These are phyloP conservation scores for Drosophila limbata DNA, from an alignment of 2,888 invertebrate species.

Conservation along the genomic window DNA sequence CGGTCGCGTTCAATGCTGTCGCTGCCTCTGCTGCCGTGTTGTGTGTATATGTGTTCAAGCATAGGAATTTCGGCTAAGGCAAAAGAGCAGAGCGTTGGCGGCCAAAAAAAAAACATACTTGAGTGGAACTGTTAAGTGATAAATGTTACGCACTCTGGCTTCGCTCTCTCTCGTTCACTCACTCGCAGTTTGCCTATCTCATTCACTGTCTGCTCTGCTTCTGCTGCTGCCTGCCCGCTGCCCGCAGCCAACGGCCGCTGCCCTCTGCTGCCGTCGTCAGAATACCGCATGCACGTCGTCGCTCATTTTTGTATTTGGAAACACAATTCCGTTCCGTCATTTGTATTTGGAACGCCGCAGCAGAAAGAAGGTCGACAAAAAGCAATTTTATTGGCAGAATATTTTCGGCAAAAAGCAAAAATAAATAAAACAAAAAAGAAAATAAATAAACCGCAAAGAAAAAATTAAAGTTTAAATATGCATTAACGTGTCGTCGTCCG, in stretches of 20 bases:
- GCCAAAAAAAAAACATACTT: constrained; percentile 40
- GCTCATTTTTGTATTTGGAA: constrained; percentile 57
- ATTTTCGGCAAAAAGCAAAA: constrained; percentile 58
- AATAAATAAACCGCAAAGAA: constrained; percentile 31
- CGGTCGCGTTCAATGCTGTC: constrained; percentile 35
- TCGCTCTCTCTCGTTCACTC: constrained; percentile 20
- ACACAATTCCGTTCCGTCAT: constrained; percentile 58
- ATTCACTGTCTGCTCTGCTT: constrained; percentile 19
- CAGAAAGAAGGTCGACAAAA: constrained; percentile 60
- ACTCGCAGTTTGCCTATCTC: constrained; percentile 12
- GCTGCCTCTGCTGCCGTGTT: constrained; percentile 16
- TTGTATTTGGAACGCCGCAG: constrained; percentile 67
- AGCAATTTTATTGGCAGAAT: constrained; percentile 55
- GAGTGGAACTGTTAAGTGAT: constrained; percentile 67
- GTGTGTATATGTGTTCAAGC: constrained; percentile 29
- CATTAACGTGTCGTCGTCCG: constrained; percentile 44
- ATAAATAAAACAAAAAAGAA: constrained; percentile 31
- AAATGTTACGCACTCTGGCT: constrained; percentile 55
- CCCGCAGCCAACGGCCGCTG: constrained; percentile 8
- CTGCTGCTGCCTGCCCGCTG: constrained; percentile 11
- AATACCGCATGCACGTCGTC: constrained; percentile 40
- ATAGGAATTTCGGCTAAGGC: constrained; percentile 67
- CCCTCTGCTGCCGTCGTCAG: constrained; percentile 19
- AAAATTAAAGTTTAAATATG: constrained; percentile 52
- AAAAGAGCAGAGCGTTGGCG: constrained; percentile 56